A percentile compares a stretch with the other conserved stretches of the same genome.
phyloP scores from a whole-genome alignment of 2,113 vertebrate species.

The Rhinolophus ferrumequinum region DNA sequence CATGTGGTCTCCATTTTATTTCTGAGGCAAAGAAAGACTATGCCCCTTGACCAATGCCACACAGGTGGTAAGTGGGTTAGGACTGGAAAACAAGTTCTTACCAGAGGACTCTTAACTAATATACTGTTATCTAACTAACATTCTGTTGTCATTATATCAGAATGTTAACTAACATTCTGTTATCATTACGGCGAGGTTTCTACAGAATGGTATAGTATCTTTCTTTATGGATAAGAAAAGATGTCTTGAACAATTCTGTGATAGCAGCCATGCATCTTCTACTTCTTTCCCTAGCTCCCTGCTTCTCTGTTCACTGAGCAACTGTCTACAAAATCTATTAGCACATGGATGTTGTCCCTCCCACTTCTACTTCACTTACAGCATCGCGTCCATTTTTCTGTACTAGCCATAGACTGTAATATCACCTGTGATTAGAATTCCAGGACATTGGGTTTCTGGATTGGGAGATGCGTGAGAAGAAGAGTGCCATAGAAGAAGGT shows the following conservation, averaged over 20 bases:
- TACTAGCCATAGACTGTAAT: neutral
- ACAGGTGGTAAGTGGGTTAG: neutral
- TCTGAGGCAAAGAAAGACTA: neutral
- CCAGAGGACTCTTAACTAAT: neutral
- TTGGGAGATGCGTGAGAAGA: neutral
- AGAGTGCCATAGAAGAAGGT: neutral
- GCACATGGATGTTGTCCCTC: neutral
- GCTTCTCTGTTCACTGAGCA: neutral
- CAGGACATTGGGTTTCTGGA: neutral
- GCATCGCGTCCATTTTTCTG: neutral
- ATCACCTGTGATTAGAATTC: neutral
- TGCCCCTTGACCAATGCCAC: neutral
- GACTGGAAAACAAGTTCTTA: constrained; percentile 21
- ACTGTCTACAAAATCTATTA: neutral
- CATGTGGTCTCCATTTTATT: neutral
- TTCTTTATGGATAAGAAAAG: neutral
- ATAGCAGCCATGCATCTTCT: neutral
- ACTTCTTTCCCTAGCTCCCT: neutral
- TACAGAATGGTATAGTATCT: neutral
- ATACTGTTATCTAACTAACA: too few relatives aligned
- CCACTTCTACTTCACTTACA: neutral
- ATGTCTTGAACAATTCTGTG: neutral
- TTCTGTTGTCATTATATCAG: neutral
- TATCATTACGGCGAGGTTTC: neutral
- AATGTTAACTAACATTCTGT: too few relatives aligned